Base-by-base conservation (phyloP, 2,113 vertebrate species). In the Tenebrosternarchus preto region DNA sequence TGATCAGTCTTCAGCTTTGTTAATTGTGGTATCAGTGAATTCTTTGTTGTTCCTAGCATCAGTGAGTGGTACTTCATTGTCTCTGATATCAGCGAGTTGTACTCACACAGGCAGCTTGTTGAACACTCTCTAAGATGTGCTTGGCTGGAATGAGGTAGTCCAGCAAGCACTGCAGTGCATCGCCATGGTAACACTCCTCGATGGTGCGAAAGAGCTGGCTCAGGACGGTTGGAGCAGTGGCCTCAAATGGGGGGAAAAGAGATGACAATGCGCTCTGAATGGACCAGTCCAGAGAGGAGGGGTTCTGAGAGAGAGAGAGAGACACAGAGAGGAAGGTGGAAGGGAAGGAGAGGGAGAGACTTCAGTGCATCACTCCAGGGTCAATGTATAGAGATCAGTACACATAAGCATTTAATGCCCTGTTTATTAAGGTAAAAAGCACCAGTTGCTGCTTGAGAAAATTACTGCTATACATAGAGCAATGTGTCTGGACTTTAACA, bases 61-160 rank as follows among this genome's bases (percentile, higher is more conserved):
- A 15, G 43, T 50, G 43, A 50, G 29, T 1, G 12, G n/a, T 25
- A 59, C 11, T 36, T 68, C 27, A 3, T 17, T 59, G 46, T 72
- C 15, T 15, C 19, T 31, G 31, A 31, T 36, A 39, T 66, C 74
- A 36, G 24, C 56, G 15, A 2, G 22, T 64, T 60, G 70, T 8
- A 93, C 97, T 97, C 91, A 98, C 97, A 0, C 97, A 98, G 83
- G 97, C 96, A 0, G 94, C 94, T 87, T 96, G 96, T 6, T 95
- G 94, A 56, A 98, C 91, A 43, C 93, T 96, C 83, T 98, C 95
- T 80, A 98, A 93, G 80, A 98, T 90, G 73, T 95, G 95, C 89
- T 98, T 97, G 89, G 95, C 93, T 0, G 97, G 97, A 86, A 97
- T 95, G 81, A 98, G 95, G 90, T 98, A 98, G 87, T 96, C 94